Base-by-base conservation (phyloP, 2,113 vertebrate genomes). In the Micromys minutus region DNA sequence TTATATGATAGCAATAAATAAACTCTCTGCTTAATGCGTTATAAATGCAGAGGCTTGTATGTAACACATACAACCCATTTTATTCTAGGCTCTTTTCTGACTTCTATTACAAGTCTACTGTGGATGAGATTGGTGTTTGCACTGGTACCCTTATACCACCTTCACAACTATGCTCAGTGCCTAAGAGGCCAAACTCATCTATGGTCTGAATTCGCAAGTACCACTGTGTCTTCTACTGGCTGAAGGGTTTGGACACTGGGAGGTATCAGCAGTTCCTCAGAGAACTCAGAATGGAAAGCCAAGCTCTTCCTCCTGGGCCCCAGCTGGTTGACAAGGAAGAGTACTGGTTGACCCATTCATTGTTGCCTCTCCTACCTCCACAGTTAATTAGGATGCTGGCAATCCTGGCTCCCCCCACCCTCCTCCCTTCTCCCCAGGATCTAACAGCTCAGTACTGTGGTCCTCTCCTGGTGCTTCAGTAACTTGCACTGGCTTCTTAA, bases 71-170 rank as follows among this genome's bases (percentile, higher is more conserved):
- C 12, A 72, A 39, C 29, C 26, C 61, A 29, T 8, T 52, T 86
- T 96, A 80, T 92, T 85, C n/a, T 36, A 15, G 45, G 13, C 90
- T 71, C 22, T 34, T 92, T 83, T 89, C 77, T 24, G 57, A 29
- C 61, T 92, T 87, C 21, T 31, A 80, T 13, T 11, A 0, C 6
- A 50, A 47, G 5, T 50, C 52, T 26, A 31, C 63, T 77, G 24
- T 36, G 71, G 17, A 17, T 22, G 1, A 34, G 39, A 42, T 17
- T 50, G 42, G 76, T 2, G 5, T 16, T 72, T 74, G 42, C 69
- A 5, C 57, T 65, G 5, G 34, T 55, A 87, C 50, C 50, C 29
- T 19, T 67, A 22, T 42, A 52, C 21, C n/a, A 22, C n/a, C 50
- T 90, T 65, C 36, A 45, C 13, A 65, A 61, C 45, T 91, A 39